Evolutionary conservation across 1,140 invertebrate genomes (phyloP), one percentile per base, ranked within the genome.

Genomic region (Hormaphis cornu): DNA sequence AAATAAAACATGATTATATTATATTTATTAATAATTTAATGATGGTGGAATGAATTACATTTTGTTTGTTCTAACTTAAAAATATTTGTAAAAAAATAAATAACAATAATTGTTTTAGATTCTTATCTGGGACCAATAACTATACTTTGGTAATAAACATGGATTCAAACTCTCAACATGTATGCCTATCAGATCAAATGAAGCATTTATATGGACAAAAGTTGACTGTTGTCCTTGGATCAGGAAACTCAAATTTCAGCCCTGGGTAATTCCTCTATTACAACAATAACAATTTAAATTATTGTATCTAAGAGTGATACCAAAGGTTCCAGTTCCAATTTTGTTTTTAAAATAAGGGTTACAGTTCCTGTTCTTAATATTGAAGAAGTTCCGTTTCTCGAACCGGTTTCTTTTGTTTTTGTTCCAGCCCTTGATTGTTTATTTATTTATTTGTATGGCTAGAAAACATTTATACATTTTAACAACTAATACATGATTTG

Each of bases 91-190:
- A 3, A 53, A 0, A n/a, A n/a, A n/a, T n/a, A n/a, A n/a, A n/a
- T n/a, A n/a, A n/a, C n/a, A n/a, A n/a, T n/a, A n/a, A 35, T 12
- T 54, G 18, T 58, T 58, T 35, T 3, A 66, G 59, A 48, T 66
- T 33, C 48, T 66, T 66, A 35, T 12, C 24, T 6, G 18, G 18
- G 26, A 4, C 26, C 26, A 20, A 44, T 7, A 59, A 59, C 10
- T 59, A 59, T 22, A 40, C 37, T n/a, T 59, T 59, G 44, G 10
- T 59, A 1, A 24, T 59, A 2, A 59, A 42, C 1, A 24, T 59
- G 24, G n/a, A 33, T 33, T 22, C 12, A 16, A 20, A 22, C 3
- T 30, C 42, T 22, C 40, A 66, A 20, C 1, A 16, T 46, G 14
- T 66, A 8, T 16, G 28, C 9, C 33, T 66, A 66, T 48, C 28